Base-by-base conservation (phyloP, 1,140 invertebrate genomes). In the Drosophila albomicans region DNA sequence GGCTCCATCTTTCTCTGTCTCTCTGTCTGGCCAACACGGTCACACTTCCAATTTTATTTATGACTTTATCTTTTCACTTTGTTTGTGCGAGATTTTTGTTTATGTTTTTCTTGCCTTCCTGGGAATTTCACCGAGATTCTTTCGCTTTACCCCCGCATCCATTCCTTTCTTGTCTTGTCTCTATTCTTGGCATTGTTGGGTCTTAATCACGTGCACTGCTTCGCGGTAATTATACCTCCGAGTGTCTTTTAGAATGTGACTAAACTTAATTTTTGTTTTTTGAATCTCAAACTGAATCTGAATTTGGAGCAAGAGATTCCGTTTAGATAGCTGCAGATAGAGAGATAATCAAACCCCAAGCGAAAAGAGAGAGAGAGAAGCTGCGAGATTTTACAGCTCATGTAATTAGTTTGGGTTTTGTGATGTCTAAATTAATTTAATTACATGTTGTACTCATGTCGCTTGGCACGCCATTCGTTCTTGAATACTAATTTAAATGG, bases 61-160 rank as follows among this genome's bases (percentile, higher is more conserved):
- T 89, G 86, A 81, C 85, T 89, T 89, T 89, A 89, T 89, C 85
- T 88, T 78, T 25, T 88, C 71, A 56, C 65, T 87, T 75, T 88
- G 76, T 80, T 78, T 88, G 81, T 81, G 81, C 63, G 56, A 87
- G 79, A 87, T 87, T 87, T 88, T 88, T 73, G 82, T 82, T 87
- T 82, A 84, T 88, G 79, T 88, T 80, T 78, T 71, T 66, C 75
- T 41, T 72, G 78, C 81, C 81, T 88, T 89, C 81, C 75, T 79
- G 81, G 85, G 85, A 89, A 89, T 89, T 78, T 85, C 75, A 74
- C 85, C 68, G 85, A 81, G 85, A 88, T 89, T 88, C 75, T 78
- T 77, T 72, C 46, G 20, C 3, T 7, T 32, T 32, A 10, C 35
- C 35, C 8, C 30, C 48, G 38, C 48, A 11, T 52, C 48, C 48